Conservation (phyloP, 1,140 invertebrate genomes). For the Drosophila subpulchrella region DNA sequence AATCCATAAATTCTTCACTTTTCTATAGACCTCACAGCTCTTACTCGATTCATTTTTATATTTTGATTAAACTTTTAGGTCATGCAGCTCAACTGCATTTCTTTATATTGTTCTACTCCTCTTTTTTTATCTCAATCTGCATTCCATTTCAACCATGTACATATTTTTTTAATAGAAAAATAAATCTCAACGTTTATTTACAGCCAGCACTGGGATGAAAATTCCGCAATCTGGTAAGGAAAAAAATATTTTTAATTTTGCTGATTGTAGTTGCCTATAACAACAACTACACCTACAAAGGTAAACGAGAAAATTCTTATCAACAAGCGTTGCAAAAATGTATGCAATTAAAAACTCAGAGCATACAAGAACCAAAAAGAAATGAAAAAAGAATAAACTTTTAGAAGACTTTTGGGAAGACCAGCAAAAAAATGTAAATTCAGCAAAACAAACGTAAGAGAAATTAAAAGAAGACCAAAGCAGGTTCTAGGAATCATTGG, state of each 20-base stretch:
- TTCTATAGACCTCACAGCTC: not conserved
- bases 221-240: conserved; percentile 11
- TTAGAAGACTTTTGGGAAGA: conserved; percentile 8
- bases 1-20: not conserved
- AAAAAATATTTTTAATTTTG: conserved; percentile 50
- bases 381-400: conserved; percentile 8
- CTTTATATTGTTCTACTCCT: not conserved
- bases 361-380: conserved; percentile 9
- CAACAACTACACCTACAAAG: conserved; percentile 22
- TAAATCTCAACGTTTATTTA: conserved; percentile 26
- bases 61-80: conserved; percentile 1
- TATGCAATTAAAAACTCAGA: conserved; percentile 53
- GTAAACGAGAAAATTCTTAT: conserved; percentile 41
- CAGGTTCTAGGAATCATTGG: conserved; percentile 54
- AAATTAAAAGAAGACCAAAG: conserved; percentile 41
- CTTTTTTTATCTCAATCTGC: conserved; percentile 1
- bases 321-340: conserved; percentile 48
- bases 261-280: conserved; percentile 32
- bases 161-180: conserved; percentile 51
- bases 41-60: not conserved
- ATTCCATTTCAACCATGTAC: conserved; percentile 22
- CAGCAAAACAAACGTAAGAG: conserved; percentile 45
- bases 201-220: conserved; percentile 8
- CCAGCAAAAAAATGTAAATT: conserved; percentile 49
- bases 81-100: conserved; percentile 2